phyloP scores from a whole-genome alignment of 2,113 vertebrate genomes.

The Nothocercus julius region DNA sequence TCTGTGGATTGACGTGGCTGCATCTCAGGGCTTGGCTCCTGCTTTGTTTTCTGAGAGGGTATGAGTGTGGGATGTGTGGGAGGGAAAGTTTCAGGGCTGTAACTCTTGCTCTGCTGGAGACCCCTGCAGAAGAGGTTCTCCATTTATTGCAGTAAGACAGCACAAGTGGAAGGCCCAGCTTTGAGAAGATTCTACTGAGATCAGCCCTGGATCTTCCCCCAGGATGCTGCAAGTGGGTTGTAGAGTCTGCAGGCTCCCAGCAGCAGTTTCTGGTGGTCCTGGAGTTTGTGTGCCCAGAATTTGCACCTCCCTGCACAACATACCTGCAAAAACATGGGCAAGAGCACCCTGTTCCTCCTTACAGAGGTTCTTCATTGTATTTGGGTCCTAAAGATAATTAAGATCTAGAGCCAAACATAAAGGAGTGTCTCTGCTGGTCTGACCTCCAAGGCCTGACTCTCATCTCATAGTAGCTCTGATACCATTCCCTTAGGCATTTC shows the following conservation, averaged over 20 bases:
- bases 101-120: slow-evolving; percentile 38
- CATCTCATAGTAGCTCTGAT: fast-evolving
- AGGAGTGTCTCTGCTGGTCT: background rate
- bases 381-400: background rate
- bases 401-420: background rate
- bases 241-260: background rate
- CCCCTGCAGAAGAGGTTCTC: background rate
- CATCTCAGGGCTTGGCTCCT: slow-evolving; percentile 35
- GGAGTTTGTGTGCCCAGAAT: background rate
- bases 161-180: background rate
- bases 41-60: background rate
- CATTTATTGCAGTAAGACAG: background rate
- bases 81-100: background rate
- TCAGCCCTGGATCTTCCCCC: background rate
- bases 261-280: background rate
- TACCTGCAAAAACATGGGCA: background rate
- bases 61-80: background rate
- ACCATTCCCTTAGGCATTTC: background rate
- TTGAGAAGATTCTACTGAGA: background rate
- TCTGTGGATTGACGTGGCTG: background rate
- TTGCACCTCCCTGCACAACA: background rate
- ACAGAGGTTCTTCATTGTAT: fast-evolving
- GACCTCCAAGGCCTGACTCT: background rate
- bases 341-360: background rate
- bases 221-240: background rate